A percentile compares a stretch with the other conserved stretches of the same genome.
Conservation (phyloP, 1,140 invertebrate genomes). For the Cydia pomonella region DNA sequence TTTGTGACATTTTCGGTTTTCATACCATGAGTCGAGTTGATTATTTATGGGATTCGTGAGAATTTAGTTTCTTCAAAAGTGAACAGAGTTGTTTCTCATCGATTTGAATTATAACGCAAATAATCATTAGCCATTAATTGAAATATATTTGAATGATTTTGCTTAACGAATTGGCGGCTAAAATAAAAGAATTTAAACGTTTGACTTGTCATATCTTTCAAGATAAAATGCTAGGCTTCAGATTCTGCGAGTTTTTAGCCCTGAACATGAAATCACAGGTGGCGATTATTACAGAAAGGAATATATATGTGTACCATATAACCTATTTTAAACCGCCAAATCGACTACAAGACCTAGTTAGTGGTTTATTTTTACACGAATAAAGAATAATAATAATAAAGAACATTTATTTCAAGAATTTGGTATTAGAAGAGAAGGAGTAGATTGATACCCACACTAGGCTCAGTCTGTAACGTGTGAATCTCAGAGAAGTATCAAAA, state of each 20-base stretch:
- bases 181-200: background rate
- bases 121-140: background rate
- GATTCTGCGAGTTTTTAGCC: no score
- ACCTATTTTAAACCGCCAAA: no score
- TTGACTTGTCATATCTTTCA: background rate
- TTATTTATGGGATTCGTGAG: slow-evolving; percentile 23
- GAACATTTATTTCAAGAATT: no score
- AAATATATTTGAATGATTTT: background rate
- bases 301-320: no score
- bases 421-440: no score
- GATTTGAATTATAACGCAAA: background rate
- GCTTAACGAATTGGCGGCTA: background rate
- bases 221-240: background rate
- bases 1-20: background rate
- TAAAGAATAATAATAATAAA: no score
- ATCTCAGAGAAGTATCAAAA: no score
- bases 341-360: no score
- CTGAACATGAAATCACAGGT: background rate
- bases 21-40: background rate
- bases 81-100: background rate
- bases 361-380: no score
- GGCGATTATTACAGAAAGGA: no score
- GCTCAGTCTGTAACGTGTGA: no score
- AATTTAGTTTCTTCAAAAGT: slow-evolving; percentile 13
- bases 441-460: no score